phyloP scores from a whole-genome alignment of 2,888 invertebrate genomes.

The Hydriomena furcata region DNA sequence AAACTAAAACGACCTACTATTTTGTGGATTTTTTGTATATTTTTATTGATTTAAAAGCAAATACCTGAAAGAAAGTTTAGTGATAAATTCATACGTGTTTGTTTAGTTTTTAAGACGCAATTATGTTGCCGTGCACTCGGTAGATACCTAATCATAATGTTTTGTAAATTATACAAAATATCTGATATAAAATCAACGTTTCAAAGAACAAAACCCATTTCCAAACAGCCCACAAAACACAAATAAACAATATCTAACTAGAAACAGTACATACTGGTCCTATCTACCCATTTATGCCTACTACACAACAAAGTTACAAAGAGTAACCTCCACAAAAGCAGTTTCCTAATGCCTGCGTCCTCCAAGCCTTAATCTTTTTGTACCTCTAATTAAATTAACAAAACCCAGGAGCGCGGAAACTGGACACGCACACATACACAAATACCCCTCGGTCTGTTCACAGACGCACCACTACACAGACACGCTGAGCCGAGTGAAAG shows the following conservation, averaged over 20 bases:
- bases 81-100: no score
- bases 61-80: no score
- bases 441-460: constrained; percentile 43
- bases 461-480: constrained; percentile 47
- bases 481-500: constrained; percentile 45
- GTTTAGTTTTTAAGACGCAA: no score
- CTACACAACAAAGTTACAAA: constrained; percentile 34
- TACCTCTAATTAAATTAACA: constrained; percentile 83
- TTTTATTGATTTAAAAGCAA: no score
- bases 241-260: background rate
- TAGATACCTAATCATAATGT: no score
- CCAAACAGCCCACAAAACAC: background rate
- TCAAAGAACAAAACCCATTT: background rate
- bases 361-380: constrained; percentile 81
- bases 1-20: no score
- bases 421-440: constrained; percentile 71
- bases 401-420: constrained; percentile 81
- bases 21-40: no score
- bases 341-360: constrained; percentile 76
- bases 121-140: no score
- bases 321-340: constrained; percentile 70
- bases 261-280: background rate
- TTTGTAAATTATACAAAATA: no score
- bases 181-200: no score
- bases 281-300: constrained; percentile 10